phyloP scores from a whole-genome alignment of 2,888 invertebrate genomes.

The Euproctis similis region DNA sequence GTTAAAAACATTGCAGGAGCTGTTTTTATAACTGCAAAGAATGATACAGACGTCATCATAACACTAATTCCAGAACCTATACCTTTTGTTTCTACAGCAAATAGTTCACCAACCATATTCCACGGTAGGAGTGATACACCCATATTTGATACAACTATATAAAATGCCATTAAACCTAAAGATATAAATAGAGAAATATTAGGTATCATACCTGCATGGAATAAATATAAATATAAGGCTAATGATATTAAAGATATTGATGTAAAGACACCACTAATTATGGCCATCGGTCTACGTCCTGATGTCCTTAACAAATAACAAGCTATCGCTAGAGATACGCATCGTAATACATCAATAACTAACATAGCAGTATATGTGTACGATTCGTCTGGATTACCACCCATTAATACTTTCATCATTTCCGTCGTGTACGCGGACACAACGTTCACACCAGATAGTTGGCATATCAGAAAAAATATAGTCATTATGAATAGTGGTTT shows the following conservation, averaged over 20 bases:
- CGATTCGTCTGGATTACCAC: slow-evolving; percentile 48
- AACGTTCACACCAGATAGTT: slow-evolving; percentile 82
- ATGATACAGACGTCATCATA: slow-evolving; percentile 79
- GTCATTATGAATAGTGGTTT: slow-evolving; percentile 78
- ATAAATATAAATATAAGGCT: slow-evolving; percentile 62
- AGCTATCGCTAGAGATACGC: slow-evolving; percentile 75
- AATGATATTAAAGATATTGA: slow-evolving; percentile 73
- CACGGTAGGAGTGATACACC: slow-evolving; percentile 82
- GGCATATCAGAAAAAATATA: slow-evolving; percentile 79
- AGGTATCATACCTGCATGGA: slow-evolving; percentile 33
- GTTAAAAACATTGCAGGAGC: slow-evolving; percentile 76
- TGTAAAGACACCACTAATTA: slow-evolving; percentile 79
- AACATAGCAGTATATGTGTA: slow-evolving; percentile 80
- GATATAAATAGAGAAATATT: slow-evolving; percentile 51
- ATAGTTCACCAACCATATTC: slow-evolving; percentile 85
- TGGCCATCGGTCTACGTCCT: slow-evolving; percentile 78
- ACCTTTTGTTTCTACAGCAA: slow-evolving; percentile 79
- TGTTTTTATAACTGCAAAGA: slow-evolving; percentile 81
- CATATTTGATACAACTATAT: slow-evolving; percentile 75
- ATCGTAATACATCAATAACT: slow-evolving; percentile 78
- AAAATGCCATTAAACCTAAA: slow-evolving; percentile 71
- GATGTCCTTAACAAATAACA: slow-evolving; percentile 77
- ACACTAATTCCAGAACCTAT: slow-evolving; percentile 81
- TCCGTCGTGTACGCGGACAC: slow-evolving; percentile 82
- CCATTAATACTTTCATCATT: slow-evolving; percentile 77